Evolutionary conservation across 2,113 vertebrate genomes (phyloP), one percentile per base, ranked within the genome.

Genomic region (Ramphastos sulfuratus): DNA sequence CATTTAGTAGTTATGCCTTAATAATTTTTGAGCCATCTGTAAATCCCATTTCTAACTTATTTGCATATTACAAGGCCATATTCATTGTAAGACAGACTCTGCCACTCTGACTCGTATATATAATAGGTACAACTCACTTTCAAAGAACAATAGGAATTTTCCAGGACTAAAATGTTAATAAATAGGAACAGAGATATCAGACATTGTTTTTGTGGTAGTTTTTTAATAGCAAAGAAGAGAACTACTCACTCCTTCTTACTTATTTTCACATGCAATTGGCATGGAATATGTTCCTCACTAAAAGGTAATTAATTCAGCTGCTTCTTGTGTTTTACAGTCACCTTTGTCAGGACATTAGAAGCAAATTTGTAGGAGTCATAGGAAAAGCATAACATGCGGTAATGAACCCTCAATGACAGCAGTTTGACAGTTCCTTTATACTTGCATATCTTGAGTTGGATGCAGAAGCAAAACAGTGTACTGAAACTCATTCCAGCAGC

Each of bases 401-500:
- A 78, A 61, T 37, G n/a, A 50, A 42, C 9, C 59, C 44, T 33
- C 27, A 85, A 17, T 21, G 37, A 37, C 13, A 82, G 44, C n/a
- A 79, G 55, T 69, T 67, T 71, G 35, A 65, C 0, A 0, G 20
- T 67, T 91, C 46, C 50, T 94, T 92, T 90, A 37, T 67, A 81
- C 37, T 71, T 77, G 35, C 31, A 50, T 56, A 59, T 78, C 52
- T 65, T 78, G 91, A 94, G 73, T n/a, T 85, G n/a, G 27, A 83
- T 69, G 28, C 61, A 82, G 23, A 89, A 89, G 74, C 4, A 6
- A 73, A 93, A 89, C 50, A 70, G 63, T 87, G 85, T 95, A 82
- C 31, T 82, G 78, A 76, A 82, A 94, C 89, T 74, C 89, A 87
- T 87, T 52, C 78, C 48, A 80, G 55, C 46, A 82, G 78, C 15